Conservation (phyloP, 2,888 invertebrate species). For the Stenoptilia bipunctidactyla region DNA sequence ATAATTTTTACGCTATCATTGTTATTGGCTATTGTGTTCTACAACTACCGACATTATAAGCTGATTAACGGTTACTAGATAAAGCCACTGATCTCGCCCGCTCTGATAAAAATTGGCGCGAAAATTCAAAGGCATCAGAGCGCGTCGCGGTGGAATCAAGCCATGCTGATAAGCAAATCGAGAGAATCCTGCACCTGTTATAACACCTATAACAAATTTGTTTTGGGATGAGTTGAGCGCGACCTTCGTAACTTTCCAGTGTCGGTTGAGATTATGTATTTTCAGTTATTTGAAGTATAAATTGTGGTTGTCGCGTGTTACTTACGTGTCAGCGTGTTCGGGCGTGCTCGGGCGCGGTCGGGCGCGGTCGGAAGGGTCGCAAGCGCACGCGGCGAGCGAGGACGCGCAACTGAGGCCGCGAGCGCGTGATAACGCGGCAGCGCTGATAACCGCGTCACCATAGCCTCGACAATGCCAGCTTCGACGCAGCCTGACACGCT, state of each 20-base stretch:
- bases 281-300: neutral
- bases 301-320: neutral
- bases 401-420: slow-evolving; percentile 8
- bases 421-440: slow-evolving; percentile 5
- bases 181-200: neutral
- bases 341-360: neutral
- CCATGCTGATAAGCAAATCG: neutral
- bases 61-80: too few relatives aligned
- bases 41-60: too few relatives aligned
- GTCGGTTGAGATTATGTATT: neutral
- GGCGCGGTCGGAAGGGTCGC: neutral
- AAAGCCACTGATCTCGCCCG: neutral
- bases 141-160: neutral
- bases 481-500: neutral
- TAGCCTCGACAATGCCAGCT: neutral
- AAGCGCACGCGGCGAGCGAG: slow-evolving; percentile 7
- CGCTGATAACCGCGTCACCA: slow-evolving; percentile 2
- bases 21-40: too few relatives aligned
- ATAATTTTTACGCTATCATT: too few relatives aligned
- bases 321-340: neutral
- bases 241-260: neutral
- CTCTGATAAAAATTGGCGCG: slow-evolving; percentile 1
- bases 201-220: neutral
- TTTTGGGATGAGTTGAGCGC: neutral
- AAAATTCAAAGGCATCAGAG: neutral